Evolutionary conservation across 1,140 invertebrate species (phyloP), one percentile per base, ranked within the genome.

Genomic region (Tetramorium alpestre): DNA sequence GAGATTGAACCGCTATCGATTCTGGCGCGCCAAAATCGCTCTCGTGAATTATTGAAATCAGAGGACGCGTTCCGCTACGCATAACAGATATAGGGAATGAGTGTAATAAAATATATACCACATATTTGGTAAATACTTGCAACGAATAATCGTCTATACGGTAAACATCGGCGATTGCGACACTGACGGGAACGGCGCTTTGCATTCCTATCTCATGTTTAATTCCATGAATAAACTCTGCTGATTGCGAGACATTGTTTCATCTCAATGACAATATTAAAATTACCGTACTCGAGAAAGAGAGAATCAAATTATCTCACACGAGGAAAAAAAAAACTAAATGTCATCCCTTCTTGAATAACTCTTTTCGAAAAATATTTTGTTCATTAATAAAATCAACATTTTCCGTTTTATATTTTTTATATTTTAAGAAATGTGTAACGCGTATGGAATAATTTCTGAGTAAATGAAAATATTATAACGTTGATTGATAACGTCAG

Each of bases 61-160:
- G 6, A 41, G 10, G 16, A 85, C 3, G 44, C 28, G 18, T 33
- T 41, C 13, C 22, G 22, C 10, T 64, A 41, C 25, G 54, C 51
- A 18, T 54, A 81, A 69, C 38, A 44, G 41, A 75, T 60, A 70
- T 25, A 25, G 41, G 3, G 33, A 5, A 13, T 56, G 44, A 13
- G 3, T 60, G 44, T 38, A 33, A 84, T 75, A 51, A 84, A 84
- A 75, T 75, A 75, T 73, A 56, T 25, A 75, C 22, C 13, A 11
- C 10, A 25, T 84, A 62, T 64, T 75, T 75, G 54, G 16, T 49
- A 75, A 84, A 84, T 75, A 84, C 33, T 62, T 44, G 47, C 33
- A 65, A 10, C 44, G 33, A 75, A 18, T 85, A 77, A 65, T 65
- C 25, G 58, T 62, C 75, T 60, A 22, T 25, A 75, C 41, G 56